phyloP scores from a whole-genome alignment of 1,140 invertebrate species.

The Latrodectus geometricus region DNA sequence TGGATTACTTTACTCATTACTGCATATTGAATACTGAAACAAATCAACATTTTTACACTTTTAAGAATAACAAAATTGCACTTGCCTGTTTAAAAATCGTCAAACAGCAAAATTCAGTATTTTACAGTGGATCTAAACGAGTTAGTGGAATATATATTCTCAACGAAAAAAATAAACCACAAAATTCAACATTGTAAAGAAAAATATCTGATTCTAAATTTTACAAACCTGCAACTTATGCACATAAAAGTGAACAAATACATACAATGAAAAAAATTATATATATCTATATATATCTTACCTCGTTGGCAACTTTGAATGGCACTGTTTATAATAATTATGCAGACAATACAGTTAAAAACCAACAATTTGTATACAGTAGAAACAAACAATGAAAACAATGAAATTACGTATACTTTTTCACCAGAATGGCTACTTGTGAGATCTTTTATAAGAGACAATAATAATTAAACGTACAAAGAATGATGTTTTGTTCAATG shows the following conservation, averaged over 20 bases:
- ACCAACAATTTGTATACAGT: conserved; percentile 47
- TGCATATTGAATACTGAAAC: background rate
- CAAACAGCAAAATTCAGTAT: conserved; percentile 50
- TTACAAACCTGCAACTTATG: conserved; percentile 60
- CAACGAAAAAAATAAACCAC: conserved; percentile 44
- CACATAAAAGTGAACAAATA: conserved; percentile 59
- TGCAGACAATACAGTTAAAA: conserved; percentile 56
- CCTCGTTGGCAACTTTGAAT: conserved; percentile 61
- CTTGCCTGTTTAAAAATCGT: conserved; percentile 59
- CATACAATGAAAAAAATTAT: conserved; percentile 55
- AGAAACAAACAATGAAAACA: conserved; percentile 58
- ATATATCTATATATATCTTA: conserved; percentile 52
- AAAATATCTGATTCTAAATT: conserved; percentile 48
- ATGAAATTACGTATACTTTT: conserved; percentile 59
- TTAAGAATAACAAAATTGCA: conserved; percentile 59
- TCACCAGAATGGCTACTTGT: conserved; percentile 58
- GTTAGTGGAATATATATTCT: conserved; percentile 30
- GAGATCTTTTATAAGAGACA: conserved; percentile 39
- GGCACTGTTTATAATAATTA: conserved; percentile 57
- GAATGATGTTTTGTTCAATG: conserved; percentile 61
- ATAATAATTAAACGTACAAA: conserved; percentile 56
- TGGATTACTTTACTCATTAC: too few relatives aligned
- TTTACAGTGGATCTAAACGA: conserved; percentile 45
- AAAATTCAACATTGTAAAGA: conserved; percentile 39
- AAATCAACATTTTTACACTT: background rate